These are phyloP conservation scores for Anthophora plumipes DNA, from an alignment of 2,888 invertebrate species.

Conservation along the genomic window DNA sequence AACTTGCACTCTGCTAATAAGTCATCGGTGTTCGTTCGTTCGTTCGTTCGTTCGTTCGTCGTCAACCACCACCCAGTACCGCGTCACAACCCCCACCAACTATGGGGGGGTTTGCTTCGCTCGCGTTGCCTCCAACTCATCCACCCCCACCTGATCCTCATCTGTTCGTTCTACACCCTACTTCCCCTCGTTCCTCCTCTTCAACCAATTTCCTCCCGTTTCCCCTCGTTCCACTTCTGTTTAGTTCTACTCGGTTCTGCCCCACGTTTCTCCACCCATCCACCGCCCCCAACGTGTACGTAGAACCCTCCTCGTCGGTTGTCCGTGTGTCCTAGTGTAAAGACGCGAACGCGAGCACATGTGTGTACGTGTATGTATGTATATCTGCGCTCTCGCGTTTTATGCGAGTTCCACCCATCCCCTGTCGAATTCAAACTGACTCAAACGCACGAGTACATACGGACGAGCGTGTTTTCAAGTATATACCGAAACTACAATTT, in stretches of 20 bases:
- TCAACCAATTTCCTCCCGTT: conserved; percentile 20
- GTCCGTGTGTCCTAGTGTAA: background rate
- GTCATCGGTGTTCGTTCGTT: conserved; percentile 72
- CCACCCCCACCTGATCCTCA: conserved; percentile 39
- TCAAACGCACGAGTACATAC: conserved; percentile 25
- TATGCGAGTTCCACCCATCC: conserved; percentile 53
- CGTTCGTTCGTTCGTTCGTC: conserved; percentile 57
- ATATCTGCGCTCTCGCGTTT: conserved; percentile 26
- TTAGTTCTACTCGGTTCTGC: conserved; percentile 46
- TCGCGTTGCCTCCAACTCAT: conserved; percentile 32
- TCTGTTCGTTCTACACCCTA: conserved; percentile 50
- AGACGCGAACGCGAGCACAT: no score
- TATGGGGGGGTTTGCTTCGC: background rate
- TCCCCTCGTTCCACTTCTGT: conserved; percentile 46
- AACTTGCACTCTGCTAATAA: conserved; percentile 73
- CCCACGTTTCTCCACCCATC: background rate
- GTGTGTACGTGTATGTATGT: background rate
- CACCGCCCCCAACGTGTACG: conserved; percentile 11
- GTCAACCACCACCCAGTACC: conserved; percentile 62
- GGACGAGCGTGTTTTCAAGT: conserved; percentile 5
- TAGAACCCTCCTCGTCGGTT: conserved; percentile 26
- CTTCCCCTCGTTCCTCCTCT: conserved; percentile 49
- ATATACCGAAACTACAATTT: conserved; percentile 5
- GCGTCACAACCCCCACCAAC: conserved; percentile 59
- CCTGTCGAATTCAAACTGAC: conserved; percentile 46